A percentile compares a stretch with the other conserved stretches of the same genome.
Evolutionary conservation across 2,888 invertebrate species (phyloP).

Genomic region (Stenoptilia bipunctidactyla): DNA sequence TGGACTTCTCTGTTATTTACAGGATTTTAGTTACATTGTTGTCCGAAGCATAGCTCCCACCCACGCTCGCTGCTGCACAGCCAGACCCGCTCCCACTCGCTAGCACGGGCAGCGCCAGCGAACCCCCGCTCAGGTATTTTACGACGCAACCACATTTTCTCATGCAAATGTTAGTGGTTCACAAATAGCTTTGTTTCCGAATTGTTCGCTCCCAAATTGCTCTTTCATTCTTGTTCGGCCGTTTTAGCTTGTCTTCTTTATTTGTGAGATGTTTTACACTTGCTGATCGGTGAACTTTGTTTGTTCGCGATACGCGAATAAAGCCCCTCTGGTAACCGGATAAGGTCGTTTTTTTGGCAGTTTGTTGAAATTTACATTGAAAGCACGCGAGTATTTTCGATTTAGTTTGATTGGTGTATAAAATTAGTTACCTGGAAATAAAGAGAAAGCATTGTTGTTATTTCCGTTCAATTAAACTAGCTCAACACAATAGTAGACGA

Average conservation of each 20-base stretch:
- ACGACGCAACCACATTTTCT: slow-evolving; percentile 13
- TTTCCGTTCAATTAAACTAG: too few relatives aligned
- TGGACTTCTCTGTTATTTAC: too few relatives aligned
- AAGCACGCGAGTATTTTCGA: background rate
- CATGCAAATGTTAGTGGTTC: slow-evolving; percentile 30
- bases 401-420: background rate
- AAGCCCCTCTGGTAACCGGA: background rate
- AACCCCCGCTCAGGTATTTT: too few relatives aligned
- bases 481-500: too few relatives aligned
- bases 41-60: too few relatives aligned
- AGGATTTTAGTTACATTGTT: too few relatives aligned
- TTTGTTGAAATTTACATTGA: background rate
- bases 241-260: slow-evolving; percentile 17
- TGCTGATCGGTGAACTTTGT: slow-evolving; percentile 6
- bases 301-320: background rate
- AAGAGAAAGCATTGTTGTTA: too few relatives aligned
- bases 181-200: slow-evolving; percentile 28
- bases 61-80: too few relatives aligned
- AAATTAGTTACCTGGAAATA: too few relatives aligned
- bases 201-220: slow-evolving; percentile 22
- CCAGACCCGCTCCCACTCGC: too few relatives aligned
- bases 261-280: slow-evolving; percentile 9
- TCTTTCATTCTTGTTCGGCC: slow-evolving; percentile 21
- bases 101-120: too few relatives aligned
- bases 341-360: background rate